Percentiles rank a stretch among this genome's conserved stretches.
phyloP scores from a whole-genome alignment of 2,797 vertebrate genomes.

The Sebastes cheni region DNA sequence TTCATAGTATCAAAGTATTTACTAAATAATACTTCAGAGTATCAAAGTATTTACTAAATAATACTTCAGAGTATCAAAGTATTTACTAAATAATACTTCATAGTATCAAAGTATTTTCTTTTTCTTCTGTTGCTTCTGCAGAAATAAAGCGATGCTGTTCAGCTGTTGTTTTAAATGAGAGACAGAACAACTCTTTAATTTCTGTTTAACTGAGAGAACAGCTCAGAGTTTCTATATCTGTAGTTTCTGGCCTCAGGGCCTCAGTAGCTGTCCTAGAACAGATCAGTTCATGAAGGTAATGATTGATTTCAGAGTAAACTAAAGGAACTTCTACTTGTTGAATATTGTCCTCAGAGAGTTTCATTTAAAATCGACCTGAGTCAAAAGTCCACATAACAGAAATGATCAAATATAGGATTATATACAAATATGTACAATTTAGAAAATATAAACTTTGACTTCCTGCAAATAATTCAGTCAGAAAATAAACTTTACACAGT shows the following conservation, averaged over 20 bases:
- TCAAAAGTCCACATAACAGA: not conserved
- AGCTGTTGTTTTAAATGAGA: conserved; percentile 51
- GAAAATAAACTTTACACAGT: not conserved
- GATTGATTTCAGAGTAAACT: conserved; percentile 76
- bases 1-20: not conserved
- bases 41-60: too few relatives aligned
- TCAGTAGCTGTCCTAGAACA: conserved; percentile 22
- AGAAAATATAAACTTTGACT: not conserved
- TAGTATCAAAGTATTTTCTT: not conserved
- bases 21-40: not conserved
- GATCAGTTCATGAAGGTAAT: conserved; percentile 68
- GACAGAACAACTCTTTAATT: not conserved
- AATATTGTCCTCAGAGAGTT: conserved; percentile 32
- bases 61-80: too few relatives aligned
- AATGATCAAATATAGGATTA: not conserved
- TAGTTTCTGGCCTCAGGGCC: not conserved
- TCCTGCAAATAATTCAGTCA: not conserved
- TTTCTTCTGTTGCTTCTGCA: not conserved
- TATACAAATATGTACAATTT: not conserved
- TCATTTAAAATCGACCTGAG: conserved; percentile 26
- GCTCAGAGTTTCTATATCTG: not conserved
- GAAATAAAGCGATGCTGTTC: not conserved
- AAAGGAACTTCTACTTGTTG: conserved; percentile 67
- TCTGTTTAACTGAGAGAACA: not conserved
- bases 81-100: too few relatives aligned